Base-by-base conservation (phyloP, 2,797 vertebrate species). In the Acanthurus leucopareius region DNA sequence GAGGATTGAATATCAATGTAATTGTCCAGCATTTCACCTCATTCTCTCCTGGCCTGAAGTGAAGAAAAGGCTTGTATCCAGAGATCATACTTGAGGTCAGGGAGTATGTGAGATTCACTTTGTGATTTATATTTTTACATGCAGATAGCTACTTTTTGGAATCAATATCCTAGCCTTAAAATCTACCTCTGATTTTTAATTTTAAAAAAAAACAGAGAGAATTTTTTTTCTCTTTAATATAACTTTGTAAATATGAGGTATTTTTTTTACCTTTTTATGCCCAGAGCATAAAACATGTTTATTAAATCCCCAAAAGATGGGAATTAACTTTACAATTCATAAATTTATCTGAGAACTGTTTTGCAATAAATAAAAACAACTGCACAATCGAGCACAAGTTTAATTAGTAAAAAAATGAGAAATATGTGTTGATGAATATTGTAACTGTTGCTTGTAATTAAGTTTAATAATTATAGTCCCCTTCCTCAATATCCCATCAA, bases 11-110 rank as follows among this genome's bases (percentile, higher is more conserved):
- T 86, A 76, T 85, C 56, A 67, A 65, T 86, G 87, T 82, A 81
- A 87, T 90, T 83, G 84, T 89, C 77, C 77, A 88, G 86, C 89
- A 72, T 93, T 78, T 90, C 91, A 87, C 88, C 86, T 91, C 84
- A 69, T 82, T 77, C n/a, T 68, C 71, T 68, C 59, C 68, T 51
- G 65, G 68, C 52, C 45, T 11, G 16, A 28, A 38, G 68, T 10
- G 49, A 22, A 73, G 28, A 16, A 58, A 59, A 52, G 56, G 22
- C 5, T 10, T 3, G n/a, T 22, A 45, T 63, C 74, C 59, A 71
- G 65, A 70, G 69, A 75, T 42, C 79, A 70, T 75, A 59, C 49
- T 65, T 61, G 71, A 78, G 82, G 72, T 81, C 74, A 65, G 75
- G 49, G 20, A 22, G 51, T 60, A 35, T 73, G 62, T 8, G 35